phyloP scores from a whole-genome alignment of 2,113 vertebrate species.

The Aythya baeri region DNA sequence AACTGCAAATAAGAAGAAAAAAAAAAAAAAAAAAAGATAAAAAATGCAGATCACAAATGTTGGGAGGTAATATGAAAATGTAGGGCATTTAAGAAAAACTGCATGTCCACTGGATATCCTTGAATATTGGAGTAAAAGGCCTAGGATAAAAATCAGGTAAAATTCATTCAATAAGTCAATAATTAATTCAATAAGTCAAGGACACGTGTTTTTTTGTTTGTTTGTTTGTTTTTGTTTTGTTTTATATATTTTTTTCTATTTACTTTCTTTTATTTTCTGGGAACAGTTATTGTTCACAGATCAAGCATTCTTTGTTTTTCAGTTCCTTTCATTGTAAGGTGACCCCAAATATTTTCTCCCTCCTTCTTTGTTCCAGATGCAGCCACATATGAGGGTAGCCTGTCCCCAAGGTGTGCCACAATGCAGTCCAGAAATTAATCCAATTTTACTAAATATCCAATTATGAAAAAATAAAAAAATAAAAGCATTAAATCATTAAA shows the following conservation, averaged over 20 bases:
- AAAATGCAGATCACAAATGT: no score
- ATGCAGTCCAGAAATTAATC: not conserved
- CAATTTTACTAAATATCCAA: not conserved
- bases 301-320: no score
- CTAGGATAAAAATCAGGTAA: not conserved
- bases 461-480: not conserved
- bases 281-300: not conserved
- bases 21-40: not conserved
- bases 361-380: not conserved
- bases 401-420: not conserved
- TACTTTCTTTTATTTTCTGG: accelerated
- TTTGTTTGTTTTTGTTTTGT: no score
- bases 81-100: not conserved
- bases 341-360: not conserved
- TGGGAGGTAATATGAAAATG: no score
- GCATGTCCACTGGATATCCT: not conserved
- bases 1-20: not conserved
- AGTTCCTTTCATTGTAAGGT: not conserved
- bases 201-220: not conserved
- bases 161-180: no score
- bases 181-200: no score
- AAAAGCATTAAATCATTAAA: not conserved
- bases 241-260: no score
- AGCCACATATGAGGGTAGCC: not conserved
- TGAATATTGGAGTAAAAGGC: not conserved